Conservation (phyloP, 2,888 invertebrate species). For the Notodonta dromedarius region DNA sequence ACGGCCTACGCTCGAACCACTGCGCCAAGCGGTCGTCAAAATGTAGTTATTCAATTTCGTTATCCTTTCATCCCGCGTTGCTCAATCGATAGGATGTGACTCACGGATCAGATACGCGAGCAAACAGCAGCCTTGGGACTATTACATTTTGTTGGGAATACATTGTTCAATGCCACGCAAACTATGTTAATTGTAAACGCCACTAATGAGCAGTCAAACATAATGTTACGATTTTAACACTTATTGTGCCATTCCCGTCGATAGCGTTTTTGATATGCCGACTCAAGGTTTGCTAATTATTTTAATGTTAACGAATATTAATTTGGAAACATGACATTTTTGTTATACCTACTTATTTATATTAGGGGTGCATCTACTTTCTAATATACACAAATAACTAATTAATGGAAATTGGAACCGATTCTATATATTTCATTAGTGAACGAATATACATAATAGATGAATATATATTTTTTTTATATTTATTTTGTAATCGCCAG, state of each 20-base stretch:
- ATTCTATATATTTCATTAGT: no score
- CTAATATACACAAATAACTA: neutral
- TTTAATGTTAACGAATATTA: no score
- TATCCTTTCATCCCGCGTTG: conserved; percentile 29
- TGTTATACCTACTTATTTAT: no score
- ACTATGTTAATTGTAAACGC: conserved; percentile 62
- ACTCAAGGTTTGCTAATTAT: neutral
- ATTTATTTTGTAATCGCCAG: no score
- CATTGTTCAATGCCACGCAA: conserved; percentile 57
- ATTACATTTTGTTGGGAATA: conserved; percentile 47
- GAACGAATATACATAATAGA: no score
- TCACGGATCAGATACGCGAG: conserved; percentile 44
- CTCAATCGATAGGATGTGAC: conserved; percentile 39
- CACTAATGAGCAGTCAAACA: conserved; percentile 56
- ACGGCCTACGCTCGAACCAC: no score
- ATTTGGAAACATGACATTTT: no score
- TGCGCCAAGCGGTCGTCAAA: no score
- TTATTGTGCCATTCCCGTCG: conserved; percentile 36
- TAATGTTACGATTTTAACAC: conserved; percentile 51
- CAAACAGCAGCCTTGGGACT: conserved; percentile 49
- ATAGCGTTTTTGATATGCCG: conserved; percentile 17
- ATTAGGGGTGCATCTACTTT: no score
- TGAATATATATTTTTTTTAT: no score
- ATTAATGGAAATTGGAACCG: no score
- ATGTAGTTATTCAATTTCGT: conserved; percentile 13